These are phyloP conservation scores for Lutjanus argentimaculatus DNA, from an alignment of 2,797 vertebrate genomes.

Conservation along the genomic window DNA sequence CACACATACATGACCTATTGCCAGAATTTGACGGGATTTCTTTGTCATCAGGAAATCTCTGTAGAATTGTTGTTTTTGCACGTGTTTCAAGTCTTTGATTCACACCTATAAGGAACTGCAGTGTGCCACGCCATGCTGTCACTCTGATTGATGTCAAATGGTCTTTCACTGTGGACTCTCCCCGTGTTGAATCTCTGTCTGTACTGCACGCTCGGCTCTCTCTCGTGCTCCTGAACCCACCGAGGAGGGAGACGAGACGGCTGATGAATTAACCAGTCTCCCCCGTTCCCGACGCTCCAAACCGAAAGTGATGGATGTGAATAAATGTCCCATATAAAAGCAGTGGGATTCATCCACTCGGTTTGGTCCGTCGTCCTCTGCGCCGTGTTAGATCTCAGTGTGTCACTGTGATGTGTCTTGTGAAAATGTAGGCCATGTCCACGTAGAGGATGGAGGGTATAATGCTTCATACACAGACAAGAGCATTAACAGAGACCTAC, in stretches of 20 bases:
- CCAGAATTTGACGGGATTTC: conserved; percentile 2
- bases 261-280: conserved; percentile 66
- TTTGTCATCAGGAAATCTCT: not conserved
- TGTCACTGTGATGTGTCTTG: conserved; percentile 56
- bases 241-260: conserved; percentile 52
- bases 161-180: conserved; percentile 48
- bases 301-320: conserved; percentile 73
- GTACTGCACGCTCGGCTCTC: conserved; percentile 23
- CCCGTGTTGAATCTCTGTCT: conserved; percentile 34
- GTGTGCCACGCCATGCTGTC: conserved; percentile 40
- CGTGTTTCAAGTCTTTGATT: conserved; percentile 6
- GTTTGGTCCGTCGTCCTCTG: conserved; percentile 56
- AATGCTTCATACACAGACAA: conserved; percentile 30
- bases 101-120: conserved; percentile 17
- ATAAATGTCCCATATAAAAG: conserved; percentile 67
- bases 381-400: conserved; percentile 60
- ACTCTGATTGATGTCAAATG: conserved; percentile 54
- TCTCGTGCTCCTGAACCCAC: conserved; percentile 47
- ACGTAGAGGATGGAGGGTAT: conserved; percentile 39
- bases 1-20: no score
- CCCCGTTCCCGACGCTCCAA: conserved; percentile 39
- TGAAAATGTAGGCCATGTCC: conserved; percentile 67
- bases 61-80: conserved; percentile 12
- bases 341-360: conserved; percentile 54
- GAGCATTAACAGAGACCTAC: conserved; percentile 18